Percentiles rank a stretch among this genome's conserved stretches.
Conservation (phyloP, 2,888 invertebrate genomes). For the Adineta ricciae region DNA sequence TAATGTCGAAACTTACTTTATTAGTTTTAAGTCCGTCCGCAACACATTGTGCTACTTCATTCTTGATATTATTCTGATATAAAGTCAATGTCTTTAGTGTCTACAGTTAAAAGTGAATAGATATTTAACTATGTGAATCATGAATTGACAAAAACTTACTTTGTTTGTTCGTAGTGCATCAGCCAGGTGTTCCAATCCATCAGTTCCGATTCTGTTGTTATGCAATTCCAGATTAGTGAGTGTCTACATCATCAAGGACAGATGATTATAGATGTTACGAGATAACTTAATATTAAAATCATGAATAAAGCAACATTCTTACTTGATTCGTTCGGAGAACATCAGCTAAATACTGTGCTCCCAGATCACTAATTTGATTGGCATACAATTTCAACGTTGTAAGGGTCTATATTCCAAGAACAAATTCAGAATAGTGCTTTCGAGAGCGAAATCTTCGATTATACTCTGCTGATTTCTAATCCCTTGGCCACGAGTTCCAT, state of each 20-base stretch:
- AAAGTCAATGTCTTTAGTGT: too few species aligned
- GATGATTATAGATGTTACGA: too few species aligned
- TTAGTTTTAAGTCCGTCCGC: too few species aligned
- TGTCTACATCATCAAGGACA: not conserved
- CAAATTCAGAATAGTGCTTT: too few species aligned
- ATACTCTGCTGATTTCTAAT: not conserved
- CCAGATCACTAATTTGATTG: not conserved
- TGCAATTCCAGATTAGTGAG: not conserved
- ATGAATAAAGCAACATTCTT: not conserved
- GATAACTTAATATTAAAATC: not conserved
- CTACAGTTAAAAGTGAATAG: too few species aligned
- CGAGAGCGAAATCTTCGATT: not conserved
- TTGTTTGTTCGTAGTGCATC: not conserved
- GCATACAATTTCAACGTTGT: not conserved
- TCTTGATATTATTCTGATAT: too few species aligned
- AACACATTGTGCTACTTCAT: too few species aligned
- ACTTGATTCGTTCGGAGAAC: not conserved
- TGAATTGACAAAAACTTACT: not conserved
- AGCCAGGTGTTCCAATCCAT: not conserved
- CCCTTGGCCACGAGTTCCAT: not conserved
- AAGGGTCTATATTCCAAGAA: not conserved
- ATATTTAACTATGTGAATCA: too few species aligned
- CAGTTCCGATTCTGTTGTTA: not conserved
- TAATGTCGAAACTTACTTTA: too few species aligned
- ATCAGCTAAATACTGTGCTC: not conserved